Conservation (phyloP, 2,888 invertebrate genomes). For the Hyposoter didymator region DNA sequence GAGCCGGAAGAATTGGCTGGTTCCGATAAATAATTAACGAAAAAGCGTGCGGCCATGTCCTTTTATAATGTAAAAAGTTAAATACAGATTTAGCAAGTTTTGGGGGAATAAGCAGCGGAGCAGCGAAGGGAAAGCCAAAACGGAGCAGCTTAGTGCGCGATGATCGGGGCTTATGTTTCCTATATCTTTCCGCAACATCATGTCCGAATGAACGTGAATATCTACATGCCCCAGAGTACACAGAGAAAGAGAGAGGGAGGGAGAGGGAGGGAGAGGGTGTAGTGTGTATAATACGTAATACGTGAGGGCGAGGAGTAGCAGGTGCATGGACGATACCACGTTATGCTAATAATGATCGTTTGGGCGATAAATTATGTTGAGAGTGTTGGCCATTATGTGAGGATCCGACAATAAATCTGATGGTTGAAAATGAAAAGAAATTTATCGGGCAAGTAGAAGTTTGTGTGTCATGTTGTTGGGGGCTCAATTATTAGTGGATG, state of each 20-base stretch:
- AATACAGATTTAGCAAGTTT: not conserved
- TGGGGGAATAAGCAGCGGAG: not conserved
- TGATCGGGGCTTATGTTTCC: conserved; percentile 31
- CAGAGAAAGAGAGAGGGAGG: no score
- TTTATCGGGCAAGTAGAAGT: conserved; percentile 27
- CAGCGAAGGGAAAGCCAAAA: not conserved
- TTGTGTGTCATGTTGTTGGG: not conserved
- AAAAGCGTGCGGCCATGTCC: not conserved
- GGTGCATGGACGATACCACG: conserved; percentile 55
- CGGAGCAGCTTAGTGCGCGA: not conserved
- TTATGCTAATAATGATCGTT: conserved; percentile 62
- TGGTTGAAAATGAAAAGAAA: conserved; percentile 49
- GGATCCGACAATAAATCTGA: conserved; percentile 53
- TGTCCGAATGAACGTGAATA: conserved; percentile 35
- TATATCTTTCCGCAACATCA: conserved; percentile 18
- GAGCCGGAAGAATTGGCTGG: not conserved
- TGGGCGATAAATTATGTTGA: conserved; percentile 52
- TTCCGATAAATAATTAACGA: conserved; percentile 7
- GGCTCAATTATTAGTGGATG: conserved; percentile 44
- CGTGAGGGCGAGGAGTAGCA: conserved; percentile 46
- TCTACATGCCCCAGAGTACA: not conserved
- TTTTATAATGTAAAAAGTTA: conserved; percentile 11
- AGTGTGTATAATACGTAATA: conserved; percentile 46
- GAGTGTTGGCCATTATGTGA: conserved; percentile 41
- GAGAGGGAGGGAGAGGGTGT: not conserved